Base-by-base conservation (phyloP, 2,888 invertebrate genomes). In the Leuctra nigra region DNA sequence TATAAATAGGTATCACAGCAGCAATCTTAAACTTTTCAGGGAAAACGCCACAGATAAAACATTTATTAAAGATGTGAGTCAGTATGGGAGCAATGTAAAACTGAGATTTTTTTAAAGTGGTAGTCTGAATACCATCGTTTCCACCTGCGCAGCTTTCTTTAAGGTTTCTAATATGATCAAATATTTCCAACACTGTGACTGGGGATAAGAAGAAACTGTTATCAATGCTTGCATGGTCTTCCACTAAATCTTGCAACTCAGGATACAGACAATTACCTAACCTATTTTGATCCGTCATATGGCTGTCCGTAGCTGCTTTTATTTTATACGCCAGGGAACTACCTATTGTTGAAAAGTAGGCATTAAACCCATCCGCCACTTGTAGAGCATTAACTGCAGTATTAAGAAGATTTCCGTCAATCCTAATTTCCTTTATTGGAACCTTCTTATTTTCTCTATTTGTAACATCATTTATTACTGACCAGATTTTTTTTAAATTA, bases 1-100 rank as follows among this genome's bases (percentile, higher is more conserved):
- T 59, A 25, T 56, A 53, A 7, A 59, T n/a, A 14, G 59, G 56
- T 16, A 29, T 33, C 11, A 59, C 35, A 13, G 54, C 29, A 22
- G 54, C 53, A 7, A 18, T 53, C 48, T 59, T 57, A 35, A 59
- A 48, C 2, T 24, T 7, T 16, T 46, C n/a, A 4, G 57, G 59
- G 24, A 58, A 56, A 9, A 36, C 20, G 1, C 52, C 41, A 11
- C 16, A 39, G 6, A 14, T 13, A 7, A 58, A 2, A 16, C 39
- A 38, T 4, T 39, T 18, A 55, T 58, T 58, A 50, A 50, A 18
- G 1, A 55, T 13, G n/a, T 50, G 3, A 29, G 9, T 22, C 2
- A 58, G 9, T 3, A 29, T 6, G 6, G 6, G 6, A 29, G 7
- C 13, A 14, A 36, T 36, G n/a, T 36, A 2, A 13, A 14, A 16